Evolutionary conservation across 1,140 invertebrate species (phyloP).

Genomic region (Meteorus sp.): DNA sequence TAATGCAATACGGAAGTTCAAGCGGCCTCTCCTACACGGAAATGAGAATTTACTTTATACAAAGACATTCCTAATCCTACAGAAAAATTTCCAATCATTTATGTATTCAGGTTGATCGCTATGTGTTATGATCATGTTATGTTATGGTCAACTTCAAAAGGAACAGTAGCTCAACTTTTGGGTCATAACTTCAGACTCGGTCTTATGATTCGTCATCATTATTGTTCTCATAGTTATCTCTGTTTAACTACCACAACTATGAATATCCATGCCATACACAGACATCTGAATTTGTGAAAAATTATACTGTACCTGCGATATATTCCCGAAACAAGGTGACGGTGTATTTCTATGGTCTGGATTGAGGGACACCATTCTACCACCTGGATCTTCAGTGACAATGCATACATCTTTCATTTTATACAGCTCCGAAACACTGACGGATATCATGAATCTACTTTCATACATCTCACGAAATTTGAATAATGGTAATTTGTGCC

Average conservation of each 20-base stretch:
- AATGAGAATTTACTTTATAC: slow-evolving; percentile 29
- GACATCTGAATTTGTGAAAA: slow-evolving; percentile 10
- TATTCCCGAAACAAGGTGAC: slow-evolving; percentile 57
- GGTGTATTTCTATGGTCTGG: slow-evolving; percentile 62
- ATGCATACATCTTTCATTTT: slow-evolving; percentile 77
- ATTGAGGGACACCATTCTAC: slow-evolving; percentile 70
- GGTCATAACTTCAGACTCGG: slow-evolving; percentile 44
- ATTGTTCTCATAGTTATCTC: slow-evolving; percentile 31
- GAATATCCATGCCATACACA: neutral
- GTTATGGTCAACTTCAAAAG: slow-evolving; percentile 35
- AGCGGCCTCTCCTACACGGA: slow-evolving; percentile 56
- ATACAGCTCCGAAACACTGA: slow-evolving; percentile 80
- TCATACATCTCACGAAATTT: slow-evolving; percentile 86
- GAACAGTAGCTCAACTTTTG: slow-evolving; percentile 47
- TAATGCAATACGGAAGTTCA: slow-evolving; percentile 66
- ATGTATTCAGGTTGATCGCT: slow-evolving; percentile 45
- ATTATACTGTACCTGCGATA: slow-evolving; percentile 43
- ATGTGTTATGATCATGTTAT: slow-evolving; percentile 45
- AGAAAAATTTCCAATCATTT: slow-evolving; percentile 14
- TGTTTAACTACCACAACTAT: neutral
- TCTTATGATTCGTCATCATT: no score
- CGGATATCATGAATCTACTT: slow-evolving; percentile 75
- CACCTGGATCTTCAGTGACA: slow-evolving; percentile 71
- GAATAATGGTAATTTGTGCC: slow-evolving; percentile 76
- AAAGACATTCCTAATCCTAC: no score